These are phyloP conservation scores for Aurelia aurita DNA, from an alignment of 30 jellyfish, hydroid and myxozoan species.

Conservation along the genomic window DNA sequence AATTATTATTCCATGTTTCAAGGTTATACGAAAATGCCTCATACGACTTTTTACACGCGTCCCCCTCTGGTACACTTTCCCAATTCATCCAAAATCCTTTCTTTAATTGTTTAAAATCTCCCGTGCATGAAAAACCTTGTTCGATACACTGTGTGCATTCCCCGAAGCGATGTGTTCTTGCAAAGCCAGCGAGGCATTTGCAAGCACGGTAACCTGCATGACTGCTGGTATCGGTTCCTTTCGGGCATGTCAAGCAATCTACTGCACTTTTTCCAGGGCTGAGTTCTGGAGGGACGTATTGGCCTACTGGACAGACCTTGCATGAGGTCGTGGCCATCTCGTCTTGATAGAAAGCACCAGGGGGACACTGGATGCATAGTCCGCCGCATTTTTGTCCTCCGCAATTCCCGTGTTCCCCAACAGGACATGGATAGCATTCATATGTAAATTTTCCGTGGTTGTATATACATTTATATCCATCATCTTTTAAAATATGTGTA, in stretches of 20 bases:
- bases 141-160: slow-evolving; percentile 46
- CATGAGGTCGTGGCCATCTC: slow-evolving; percentile 36
- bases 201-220: slow-evolving; percentile 63
- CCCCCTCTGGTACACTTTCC: slow-evolving; percentile 15
- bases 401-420: slow-evolving; percentile 5
- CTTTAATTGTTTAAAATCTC: slow-evolving; percentile 22
- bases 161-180: slow-evolving; percentile 63
- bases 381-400: neutral
- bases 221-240: slow-evolving; percentile 37
- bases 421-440: slow-evolving; percentile 51
- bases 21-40: slow-evolving; percentile 26
- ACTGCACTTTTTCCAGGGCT: slow-evolving; percentile 52
- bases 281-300: slow-evolving; percentile 31
- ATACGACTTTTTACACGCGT: slow-evolving; percentile 4
- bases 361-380: slow-evolving; percentile 47
- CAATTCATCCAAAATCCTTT: slow-evolving; percentile 58
- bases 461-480: slow-evolving; percentile 42
- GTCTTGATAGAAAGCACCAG: slow-evolving; percentile 64
- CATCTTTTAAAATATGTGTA: neutral
- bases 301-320: slow-evolving; percentile 59
- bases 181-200: slow-evolving; percentile 43
- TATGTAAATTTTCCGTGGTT: neutral
- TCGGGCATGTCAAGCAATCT: slow-evolving; percentile 71
- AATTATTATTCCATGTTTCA: slow-evolving; percentile 2
- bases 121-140: slow-evolving; percentile 32